phyloP scores from a whole-genome alignment of 2,888 invertebrate genomes.

The Nymphalis urticae region DNA sequence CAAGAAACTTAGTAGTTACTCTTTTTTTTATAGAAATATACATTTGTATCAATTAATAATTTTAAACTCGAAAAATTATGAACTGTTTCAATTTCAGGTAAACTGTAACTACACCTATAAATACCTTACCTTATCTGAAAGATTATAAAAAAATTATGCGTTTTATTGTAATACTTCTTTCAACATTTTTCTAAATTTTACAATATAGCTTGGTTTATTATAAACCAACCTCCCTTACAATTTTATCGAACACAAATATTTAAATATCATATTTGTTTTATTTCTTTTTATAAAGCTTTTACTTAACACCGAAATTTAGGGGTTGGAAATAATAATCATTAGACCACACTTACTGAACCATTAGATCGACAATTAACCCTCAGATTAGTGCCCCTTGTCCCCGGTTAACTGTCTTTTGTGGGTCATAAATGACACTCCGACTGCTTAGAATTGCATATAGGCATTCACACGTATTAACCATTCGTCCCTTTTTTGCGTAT shows the following conservation, averaged over 20 bases:
- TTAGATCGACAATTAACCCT: conserved; percentile 69
- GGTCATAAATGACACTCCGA: conserved; percentile 60
- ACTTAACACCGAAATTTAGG: conserved; percentile 34
- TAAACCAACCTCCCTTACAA: too few species aligned
- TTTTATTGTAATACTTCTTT: too few species aligned
- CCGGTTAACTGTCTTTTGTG: conserved; percentile 67
- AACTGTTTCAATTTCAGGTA: too few species aligned
- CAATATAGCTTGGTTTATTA: too few species aligned
- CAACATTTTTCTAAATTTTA: too few species aligned
- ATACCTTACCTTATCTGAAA: too few species aligned
- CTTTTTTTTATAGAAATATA: too few species aligned
- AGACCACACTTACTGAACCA: conserved; percentile 64
- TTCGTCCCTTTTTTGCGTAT: background rate
- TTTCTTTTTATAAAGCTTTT: background rate
- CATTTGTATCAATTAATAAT: too few species aligned
- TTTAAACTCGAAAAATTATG: too few species aligned
- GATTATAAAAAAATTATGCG: too few species aligned
- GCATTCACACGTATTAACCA: conserved; percentile 19
- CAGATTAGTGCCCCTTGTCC: conserved; percentile 59
- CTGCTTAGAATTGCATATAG: conserved; percentile 33
- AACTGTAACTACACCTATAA: too few species aligned
- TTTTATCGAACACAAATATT: background rate
- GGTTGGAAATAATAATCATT: conserved; percentile 68
- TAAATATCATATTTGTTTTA: background rate
- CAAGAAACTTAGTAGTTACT: too few species aligned